Percentiles rank a stretch among this genome's conserved stretches.
Conservation (phyloP, 1,140 invertebrate genomes). For the Aphelinus atriplicis region DNA sequence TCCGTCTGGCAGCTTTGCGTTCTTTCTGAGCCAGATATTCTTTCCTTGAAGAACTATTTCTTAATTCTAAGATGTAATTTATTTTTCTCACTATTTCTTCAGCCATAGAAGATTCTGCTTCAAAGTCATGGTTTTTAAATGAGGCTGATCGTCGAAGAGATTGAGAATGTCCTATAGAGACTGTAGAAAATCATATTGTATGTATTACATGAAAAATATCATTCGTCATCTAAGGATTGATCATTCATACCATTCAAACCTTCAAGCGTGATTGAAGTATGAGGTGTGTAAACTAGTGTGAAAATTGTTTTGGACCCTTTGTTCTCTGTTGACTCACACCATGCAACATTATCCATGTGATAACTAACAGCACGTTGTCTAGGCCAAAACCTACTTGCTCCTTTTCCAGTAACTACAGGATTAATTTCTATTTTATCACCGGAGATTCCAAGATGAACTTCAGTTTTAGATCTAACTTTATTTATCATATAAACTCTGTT, state of each 20-base stretch:
- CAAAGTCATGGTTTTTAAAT: conserved; percentile 89
- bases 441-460: conserved; percentile 87
- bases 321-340: conserved; percentile 82
- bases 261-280: conserved; percentile 54
- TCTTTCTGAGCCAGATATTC: conserved; percentile 77
- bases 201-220: conserved; percentile 27
- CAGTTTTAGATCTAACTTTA: conserved; percentile 81
- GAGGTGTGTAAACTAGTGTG: conserved; percentile 70
- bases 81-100: conserved; percentile 88
- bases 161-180: conserved; percentile 56
- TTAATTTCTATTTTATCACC: conserved; percentile 93
- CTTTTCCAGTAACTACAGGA: conserved; percentile 76
- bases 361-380: conserved; percentile 78
- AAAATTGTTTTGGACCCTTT: conserved; percentile 73
- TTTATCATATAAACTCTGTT: conserved; percentile 78
- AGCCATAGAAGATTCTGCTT: conserved; percentile 78
- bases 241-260: conserved; percentile 52
- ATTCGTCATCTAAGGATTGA: not conserved
- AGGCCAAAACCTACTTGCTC: conserved; percentile 77
- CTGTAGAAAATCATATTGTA: conserved; percentile 48
- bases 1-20: conserved; percentile 70
- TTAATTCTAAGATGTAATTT: conserved; percentile 85
- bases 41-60: conserved; percentile 79
- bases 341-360: conserved; percentile 85
- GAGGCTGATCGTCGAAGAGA: conserved; percentile 66